Conservation (phyloP, 1,140 invertebrate species). For the Bombus pascuorum region DNA sequence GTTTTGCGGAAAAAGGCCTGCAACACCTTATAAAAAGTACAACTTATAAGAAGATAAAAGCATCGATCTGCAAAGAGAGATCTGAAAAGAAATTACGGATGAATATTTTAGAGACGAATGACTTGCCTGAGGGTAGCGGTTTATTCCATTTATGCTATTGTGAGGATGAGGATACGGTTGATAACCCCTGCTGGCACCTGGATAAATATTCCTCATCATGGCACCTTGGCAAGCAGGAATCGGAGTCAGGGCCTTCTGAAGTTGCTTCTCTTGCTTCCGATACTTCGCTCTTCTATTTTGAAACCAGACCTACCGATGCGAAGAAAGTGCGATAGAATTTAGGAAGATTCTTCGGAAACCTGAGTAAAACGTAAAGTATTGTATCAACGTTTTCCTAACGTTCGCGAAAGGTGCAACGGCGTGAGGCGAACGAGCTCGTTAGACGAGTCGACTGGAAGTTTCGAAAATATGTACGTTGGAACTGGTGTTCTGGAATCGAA, state of each 20-base stretch:
- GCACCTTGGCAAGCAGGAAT: constrained; percentile 96
- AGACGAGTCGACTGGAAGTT: too few species aligned
- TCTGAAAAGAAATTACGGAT: too few species aligned
- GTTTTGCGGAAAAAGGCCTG: too few species aligned
- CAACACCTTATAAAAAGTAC: too few species aligned
- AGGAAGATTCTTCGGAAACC: too few species aligned
- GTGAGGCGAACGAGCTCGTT: too few species aligned
- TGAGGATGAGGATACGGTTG: constrained; percentile 95
- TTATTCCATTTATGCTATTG: constrained; percentile 92
- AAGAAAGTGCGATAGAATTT: not conserved
- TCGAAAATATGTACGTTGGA: not conserved
- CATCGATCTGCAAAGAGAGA: too few species aligned
- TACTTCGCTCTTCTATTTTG: constrained; percentile 99
- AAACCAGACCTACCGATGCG: constrained; percentile 93
- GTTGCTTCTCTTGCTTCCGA: constrained; percentile 98
- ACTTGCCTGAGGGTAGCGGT: constrained; percentile 95
- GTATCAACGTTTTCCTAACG: too few species aligned
- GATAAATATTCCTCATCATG: constrained; percentile 99
- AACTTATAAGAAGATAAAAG: too few species aligned
- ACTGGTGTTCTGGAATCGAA: not conserved
- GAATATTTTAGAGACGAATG: constrained; percentile 1
- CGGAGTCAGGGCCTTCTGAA: constrained; percentile 96
- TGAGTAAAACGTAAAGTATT: too few species aligned
- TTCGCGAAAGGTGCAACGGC: too few species aligned
- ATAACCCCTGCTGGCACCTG: constrained; percentile 91